Evolutionary conservation across 2,797 vertebrate species (phyloP).

Genomic region (Mus minutoides): DNA sequence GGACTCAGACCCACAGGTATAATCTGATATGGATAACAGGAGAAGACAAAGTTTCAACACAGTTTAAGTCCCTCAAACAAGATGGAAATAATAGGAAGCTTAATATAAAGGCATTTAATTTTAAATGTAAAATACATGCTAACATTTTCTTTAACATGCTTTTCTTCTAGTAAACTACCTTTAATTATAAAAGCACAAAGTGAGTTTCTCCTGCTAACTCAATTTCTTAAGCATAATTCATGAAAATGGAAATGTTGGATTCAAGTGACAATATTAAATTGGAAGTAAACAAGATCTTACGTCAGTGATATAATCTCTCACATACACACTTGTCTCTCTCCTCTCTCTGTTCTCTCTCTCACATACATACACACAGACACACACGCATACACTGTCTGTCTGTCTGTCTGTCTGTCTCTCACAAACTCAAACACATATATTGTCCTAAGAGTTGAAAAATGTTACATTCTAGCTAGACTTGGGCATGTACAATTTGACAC

Average conservation of each 20-base stretch:
- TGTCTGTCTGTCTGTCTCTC: background rate
- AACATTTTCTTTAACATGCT: constrained; percentile 4
- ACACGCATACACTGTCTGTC: background rate
- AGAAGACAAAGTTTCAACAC: background rate
- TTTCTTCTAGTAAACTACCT: constrained; percentile 35
- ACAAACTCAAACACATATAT: background rate
- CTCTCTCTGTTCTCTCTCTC: background rate
- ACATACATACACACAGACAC: background rate
- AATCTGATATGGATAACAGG: background rate
- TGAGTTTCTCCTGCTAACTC: background rate
- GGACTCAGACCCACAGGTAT: background rate
- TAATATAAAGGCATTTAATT: background rate
- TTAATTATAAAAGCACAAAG: background rate
- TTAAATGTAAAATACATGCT: background rate
- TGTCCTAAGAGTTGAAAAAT: background rate
- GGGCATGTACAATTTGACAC: background rate
- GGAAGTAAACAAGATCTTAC: constrained; percentile 27
- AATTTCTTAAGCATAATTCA: constrained; percentile 28
- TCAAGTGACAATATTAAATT: background rate
- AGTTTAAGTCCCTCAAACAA: background rate
- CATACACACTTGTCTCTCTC: background rate
- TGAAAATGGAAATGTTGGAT: constrained; percentile 32
- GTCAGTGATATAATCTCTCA: background rate
- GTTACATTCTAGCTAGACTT: constrained; percentile 1
- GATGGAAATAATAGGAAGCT: background rate